Percentiles rank a stretch among this genome's conserved stretches.
These are phyloP conservation scores for Dendrocincla tyrannina DNA, from an alignment of 2,797 vertebrate genomes.

Conservation along the genomic window DNA sequence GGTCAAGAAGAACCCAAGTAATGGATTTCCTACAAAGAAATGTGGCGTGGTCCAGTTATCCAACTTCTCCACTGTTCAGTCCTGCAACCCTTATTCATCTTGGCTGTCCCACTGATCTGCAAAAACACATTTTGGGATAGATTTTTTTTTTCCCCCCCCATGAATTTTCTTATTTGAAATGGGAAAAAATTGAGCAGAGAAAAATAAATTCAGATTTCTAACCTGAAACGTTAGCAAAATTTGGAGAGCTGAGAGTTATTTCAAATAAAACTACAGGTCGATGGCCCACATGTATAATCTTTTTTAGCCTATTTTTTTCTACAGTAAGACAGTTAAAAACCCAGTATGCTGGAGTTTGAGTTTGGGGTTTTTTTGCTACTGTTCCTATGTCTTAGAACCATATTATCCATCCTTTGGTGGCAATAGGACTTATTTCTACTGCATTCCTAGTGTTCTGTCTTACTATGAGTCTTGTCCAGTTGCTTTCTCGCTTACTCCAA, in stretches of 20 bases:
- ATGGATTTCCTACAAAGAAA: conserved; percentile 42
- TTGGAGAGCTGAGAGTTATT: neutral
- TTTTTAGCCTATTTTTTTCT: neutral
- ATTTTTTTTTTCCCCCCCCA: neutral
- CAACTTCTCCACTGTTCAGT: neutral
- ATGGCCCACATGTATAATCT: neutral
- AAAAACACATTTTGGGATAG: neutral
- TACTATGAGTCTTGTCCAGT: neutral
- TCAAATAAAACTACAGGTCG: neutral
- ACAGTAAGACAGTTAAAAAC: neutral
- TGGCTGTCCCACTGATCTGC: neutral
- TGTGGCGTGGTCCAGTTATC: conserved; percentile 20
- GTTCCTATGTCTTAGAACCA: neutral
- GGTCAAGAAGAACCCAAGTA: conserved; percentile 41
- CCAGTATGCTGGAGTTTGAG: neutral
- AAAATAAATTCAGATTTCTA: neutral
- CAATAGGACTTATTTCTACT: neutral
- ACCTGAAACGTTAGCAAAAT: neutral
- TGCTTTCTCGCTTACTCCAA: neutral
- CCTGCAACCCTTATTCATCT: conserved; percentile 11
- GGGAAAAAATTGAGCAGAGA: neutral
- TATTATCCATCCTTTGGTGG: neutral
- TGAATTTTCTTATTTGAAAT: neutral
- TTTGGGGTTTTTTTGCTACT: neutral
- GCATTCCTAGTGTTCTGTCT: neutral